Evolutionary conservation across 2,888 invertebrate species (phyloP).

Genomic region (Archips crataeganus): DNA sequence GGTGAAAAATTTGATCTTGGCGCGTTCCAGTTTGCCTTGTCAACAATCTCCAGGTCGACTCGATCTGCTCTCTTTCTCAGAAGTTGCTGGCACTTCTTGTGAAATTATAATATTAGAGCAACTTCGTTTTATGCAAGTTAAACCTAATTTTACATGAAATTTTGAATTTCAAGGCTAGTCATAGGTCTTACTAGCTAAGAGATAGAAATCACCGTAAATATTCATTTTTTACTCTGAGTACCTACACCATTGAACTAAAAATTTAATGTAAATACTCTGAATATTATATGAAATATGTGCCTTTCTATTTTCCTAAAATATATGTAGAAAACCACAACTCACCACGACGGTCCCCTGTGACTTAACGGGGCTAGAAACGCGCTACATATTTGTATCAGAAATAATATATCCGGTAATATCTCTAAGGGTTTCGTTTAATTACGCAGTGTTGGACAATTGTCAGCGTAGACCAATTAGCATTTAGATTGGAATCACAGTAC

Average conservation of each 20-base stretch:
- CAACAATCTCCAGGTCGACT: slow-evolving; percentile 34
- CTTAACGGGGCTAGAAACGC: background rate
- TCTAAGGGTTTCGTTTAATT: slow-evolving; percentile 38
- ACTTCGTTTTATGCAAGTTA: slow-evolving; percentile 11
- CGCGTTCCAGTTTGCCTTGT: slow-evolving; percentile 52
- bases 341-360: slow-evolving; percentile 10
- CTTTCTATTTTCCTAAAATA: slow-evolving; percentile 12
- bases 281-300: background rate
- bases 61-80: slow-evolving; percentile 34
- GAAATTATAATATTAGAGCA: slow-evolving; percentile 23
- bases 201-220: background rate
- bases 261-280: background rate
- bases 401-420: slow-evolving; percentile 26
- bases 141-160: background rate
- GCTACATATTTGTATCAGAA: slow-evolving; percentile 29
- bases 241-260: background rate
- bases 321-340: slow-evolving; percentile 4
- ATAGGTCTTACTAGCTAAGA: background rate
- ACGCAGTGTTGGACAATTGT: slow-evolving; percentile 46
- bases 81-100: slow-evolving; percentile 32
- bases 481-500: slow-evolving; percentile 56
- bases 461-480: slow-evolving; percentile 57
- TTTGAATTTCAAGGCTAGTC: background rate
- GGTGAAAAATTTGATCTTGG: slow-evolving; percentile 50
- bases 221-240: background rate